phyloP scores from a whole-genome alignment of 1,140 invertebrate genomes.

The Drosophila equinoxialis region DNA sequence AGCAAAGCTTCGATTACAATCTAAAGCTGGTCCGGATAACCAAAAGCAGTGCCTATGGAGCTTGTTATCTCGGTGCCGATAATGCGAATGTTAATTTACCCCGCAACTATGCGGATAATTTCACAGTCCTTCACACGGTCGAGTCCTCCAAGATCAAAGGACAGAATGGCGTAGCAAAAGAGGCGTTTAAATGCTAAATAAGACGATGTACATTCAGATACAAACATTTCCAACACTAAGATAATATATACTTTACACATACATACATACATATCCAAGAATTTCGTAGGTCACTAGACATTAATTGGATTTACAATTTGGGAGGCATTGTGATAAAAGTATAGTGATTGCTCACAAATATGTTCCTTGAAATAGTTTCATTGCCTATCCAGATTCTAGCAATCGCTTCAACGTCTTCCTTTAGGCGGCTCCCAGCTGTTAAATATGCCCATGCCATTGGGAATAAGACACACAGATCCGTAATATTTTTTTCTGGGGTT shows the following conservation, averaged over 20 bases:
- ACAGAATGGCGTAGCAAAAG: constrained; percentile 39
- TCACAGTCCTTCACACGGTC: constrained; percentile 83
- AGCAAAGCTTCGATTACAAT: constrained; percentile 83
- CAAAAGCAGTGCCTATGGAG: constrained; percentile 88
- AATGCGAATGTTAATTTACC: constrained; percentile 83
- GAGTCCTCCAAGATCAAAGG: neutral
- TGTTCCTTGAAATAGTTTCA: neutral
- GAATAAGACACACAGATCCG: neutral
- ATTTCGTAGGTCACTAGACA: neutral
- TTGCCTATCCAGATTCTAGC: neutral
- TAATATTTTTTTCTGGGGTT: constrained; percentile 41
- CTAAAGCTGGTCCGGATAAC: constrained; percentile 87
- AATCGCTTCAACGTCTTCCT: no score
- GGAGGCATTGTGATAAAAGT: neutral
- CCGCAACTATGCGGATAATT: constrained; percentile 84
- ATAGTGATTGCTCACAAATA: neutral
- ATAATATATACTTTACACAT: neutral
- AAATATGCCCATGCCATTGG: neutral
- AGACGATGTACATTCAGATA: constrained; percentile 11
- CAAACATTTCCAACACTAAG: constrained; percentile 30
- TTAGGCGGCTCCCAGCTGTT: no score
- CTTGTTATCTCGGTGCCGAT: constrained; percentile 90
- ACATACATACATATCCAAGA: neutral
- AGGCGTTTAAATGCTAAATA: constrained; percentile 9
- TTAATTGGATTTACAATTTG: neutral